Percentiles rank a stretch among this genome's conserved stretches.
These are phyloP conservation scores for Sminthopsis crassicaudata DNA, from an alignment of 2,113 vertebrate species.

Conservation along the genomic window DNA sequence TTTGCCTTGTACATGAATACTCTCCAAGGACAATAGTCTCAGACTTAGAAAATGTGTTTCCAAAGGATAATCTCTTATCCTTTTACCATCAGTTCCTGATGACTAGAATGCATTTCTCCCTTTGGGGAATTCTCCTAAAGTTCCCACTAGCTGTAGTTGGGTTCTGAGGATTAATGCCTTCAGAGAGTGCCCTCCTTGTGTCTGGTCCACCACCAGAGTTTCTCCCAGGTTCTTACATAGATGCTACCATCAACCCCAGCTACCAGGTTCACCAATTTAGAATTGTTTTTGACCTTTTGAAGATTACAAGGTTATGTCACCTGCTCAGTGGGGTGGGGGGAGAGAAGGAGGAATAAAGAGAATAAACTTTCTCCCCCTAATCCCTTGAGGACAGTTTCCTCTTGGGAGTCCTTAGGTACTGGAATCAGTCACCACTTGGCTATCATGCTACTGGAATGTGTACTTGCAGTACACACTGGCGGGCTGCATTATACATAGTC, in stretches of 20 bases:
- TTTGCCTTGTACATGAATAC: neutral
- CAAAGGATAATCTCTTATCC: neutral
- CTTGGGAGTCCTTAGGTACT: neutral
- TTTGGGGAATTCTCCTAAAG: neutral
- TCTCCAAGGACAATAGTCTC: neutral
- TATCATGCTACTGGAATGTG: neutral
- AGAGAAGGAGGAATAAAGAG: neutral
- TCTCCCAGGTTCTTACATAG: neutral
- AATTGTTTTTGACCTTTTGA: neutral
- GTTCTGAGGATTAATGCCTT: neutral
- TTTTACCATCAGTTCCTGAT: too few species aligned
- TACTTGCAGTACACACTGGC: neutral
- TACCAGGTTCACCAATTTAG: neutral
- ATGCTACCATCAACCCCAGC: neutral
- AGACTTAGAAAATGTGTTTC: neutral
- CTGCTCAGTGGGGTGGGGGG: neutral
- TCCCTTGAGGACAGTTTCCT: neutral
- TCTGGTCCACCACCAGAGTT: neutral
- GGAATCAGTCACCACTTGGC: neutral
- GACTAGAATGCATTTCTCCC: neutral
- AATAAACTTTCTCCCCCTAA: neutral
- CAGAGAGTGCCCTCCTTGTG: neutral
- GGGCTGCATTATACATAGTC: neutral
- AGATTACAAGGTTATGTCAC: neutral
- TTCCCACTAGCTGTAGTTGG: neutral